These are phyloP conservation scores for Apeltes quadracus DNA, from an alignment of 2,113 vertebrate genomes.

Conservation along the genomic window DNA sequence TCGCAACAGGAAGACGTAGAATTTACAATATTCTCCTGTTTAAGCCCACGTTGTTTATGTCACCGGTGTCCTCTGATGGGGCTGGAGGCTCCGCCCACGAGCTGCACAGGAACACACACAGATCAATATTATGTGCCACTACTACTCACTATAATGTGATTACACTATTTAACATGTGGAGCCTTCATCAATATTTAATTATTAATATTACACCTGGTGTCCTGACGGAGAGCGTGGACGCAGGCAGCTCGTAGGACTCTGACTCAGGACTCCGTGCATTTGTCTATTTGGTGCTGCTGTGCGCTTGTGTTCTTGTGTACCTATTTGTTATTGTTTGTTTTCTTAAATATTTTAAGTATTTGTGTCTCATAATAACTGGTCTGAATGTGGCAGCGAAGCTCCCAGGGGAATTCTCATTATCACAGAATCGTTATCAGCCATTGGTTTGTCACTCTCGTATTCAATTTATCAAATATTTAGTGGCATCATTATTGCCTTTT, in stretches of 20 bases:
- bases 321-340: not conserved
- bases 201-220: slow-evolving; percentile 75
- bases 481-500: slow-evolving; percentile 7
- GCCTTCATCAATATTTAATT: slow-evolving; percentile 84
- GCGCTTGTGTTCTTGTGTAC: slow-evolving; percentile 1
- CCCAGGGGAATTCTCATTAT: slow-evolving; percentile 44
- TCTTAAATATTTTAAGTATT: slow-evolving; percentile 9
- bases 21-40: not conserved
- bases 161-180: slow-evolving; percentile 82
- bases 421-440: slow-evolving; percentile 30
- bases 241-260: slow-evolving; percentile 46
- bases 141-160: slow-evolving; percentile 77
- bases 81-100: slow-evolving; percentile 23
- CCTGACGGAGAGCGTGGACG: slow-evolving; percentile 54
- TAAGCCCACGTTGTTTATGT: not conserved
- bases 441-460: slow-evolving; percentile 43
- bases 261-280: slow-evolving; percentile 38
- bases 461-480: slow-evolving; percentile 52
- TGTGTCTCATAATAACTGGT: not conserved
- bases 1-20: not conserved
- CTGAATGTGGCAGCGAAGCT: not conserved
- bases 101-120: slow-evolving; percentile 33
- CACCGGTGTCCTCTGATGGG: slow-evolving; percentile 18
- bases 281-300: not conserved
- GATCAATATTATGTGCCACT: slow-evolving; percentile 76